phyloP scores from a whole-genome alignment of 37 sponge, comb jelly and placozoan genomes.

The Sycon ciliatum region DNA sequence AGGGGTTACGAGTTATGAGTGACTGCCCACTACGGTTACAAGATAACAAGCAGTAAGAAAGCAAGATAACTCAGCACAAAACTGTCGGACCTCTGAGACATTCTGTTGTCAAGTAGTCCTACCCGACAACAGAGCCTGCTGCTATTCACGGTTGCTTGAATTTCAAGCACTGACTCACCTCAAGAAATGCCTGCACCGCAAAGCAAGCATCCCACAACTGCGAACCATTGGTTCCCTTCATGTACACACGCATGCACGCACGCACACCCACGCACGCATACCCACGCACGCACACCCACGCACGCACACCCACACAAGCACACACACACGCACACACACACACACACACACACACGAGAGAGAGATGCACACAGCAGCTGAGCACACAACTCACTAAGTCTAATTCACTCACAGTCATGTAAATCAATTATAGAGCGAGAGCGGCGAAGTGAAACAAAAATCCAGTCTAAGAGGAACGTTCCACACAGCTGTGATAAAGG shows the following conservation, averaged over 20 bases:
- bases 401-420: too few relatives aligned
- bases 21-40: too few relatives aligned
- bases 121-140: background rate
- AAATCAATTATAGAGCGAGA: too few relatives aligned
- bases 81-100: too few relatives aligned
- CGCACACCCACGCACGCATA: background rate
- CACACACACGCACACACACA: background rate
- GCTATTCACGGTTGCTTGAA: background rate
- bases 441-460: too few relatives aligned
- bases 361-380: background rate
- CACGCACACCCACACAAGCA: background rate
- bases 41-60: too few relatives aligned
- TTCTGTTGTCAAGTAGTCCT: too few relatives aligned
- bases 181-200: constrained; percentile 68
- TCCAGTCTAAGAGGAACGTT: too few relatives aligned
- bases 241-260: background rate
- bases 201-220: constrained; percentile 80
- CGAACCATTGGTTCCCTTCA: constrained; percentile 78
- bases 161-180: too few relatives aligned
- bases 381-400: background rate
- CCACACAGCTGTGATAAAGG: too few relatives aligned
- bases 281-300: background rate
- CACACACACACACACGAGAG: background rate
- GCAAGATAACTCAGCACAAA: too few relatives aligned
- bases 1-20: background rate